Conservation (phyloP, 2,113 vertebrate genomes). For the Mugil cephalus region DNA sequence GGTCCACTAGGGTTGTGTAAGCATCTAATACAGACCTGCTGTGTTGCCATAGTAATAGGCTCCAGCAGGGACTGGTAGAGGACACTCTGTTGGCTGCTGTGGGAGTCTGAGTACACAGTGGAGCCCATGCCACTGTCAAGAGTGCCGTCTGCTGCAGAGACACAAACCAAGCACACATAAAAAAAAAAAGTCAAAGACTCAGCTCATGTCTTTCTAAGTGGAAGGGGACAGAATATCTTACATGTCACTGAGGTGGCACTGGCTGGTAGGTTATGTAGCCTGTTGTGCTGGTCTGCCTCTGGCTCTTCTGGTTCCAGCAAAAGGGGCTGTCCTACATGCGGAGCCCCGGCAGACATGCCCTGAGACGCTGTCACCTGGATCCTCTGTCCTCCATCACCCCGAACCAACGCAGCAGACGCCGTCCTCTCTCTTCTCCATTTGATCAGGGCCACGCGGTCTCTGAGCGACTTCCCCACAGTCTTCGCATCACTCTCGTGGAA, state of each 20-base stretch:
- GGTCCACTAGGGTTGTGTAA: constrained; percentile 62
- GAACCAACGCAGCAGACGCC: constrained; percentile 83
- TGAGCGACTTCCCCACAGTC: constrained; percentile 95
- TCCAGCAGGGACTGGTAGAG: constrained; percentile 91
- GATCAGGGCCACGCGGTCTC: constrained; percentile 92
- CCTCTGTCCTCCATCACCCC: constrained; percentile 76
- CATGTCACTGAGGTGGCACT: constrained; percentile 93
- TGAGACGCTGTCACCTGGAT: constrained; percentile 55
- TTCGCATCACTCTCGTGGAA: constrained; percentile 91
- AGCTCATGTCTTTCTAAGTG: background rate
- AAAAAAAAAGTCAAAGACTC: constrained; percentile 28
- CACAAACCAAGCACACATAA: constrained; percentile 43
- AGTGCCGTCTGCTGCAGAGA: constrained; percentile 90
- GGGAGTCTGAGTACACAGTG: constrained; percentile 92
- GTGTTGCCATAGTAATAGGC: constrained; percentile 79
- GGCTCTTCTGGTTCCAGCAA: constrained; percentile 87
- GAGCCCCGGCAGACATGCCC: constrained; percentile 69
- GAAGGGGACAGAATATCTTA: constrained; percentile 77
- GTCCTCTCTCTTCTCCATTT: constrained; percentile 93
- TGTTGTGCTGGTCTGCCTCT: constrained; percentile 88
- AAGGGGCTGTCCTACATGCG: constrained; percentile 77
- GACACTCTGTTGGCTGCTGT: constrained; percentile 94
- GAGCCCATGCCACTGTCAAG: constrained; percentile 95
- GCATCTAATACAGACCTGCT: constrained; percentile 87
- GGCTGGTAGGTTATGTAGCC: constrained; percentile 84